Evolutionary conservation across 2,797 vertebrate genomes (phyloP), one percentile per base, ranked within the genome.

Genomic region (Meda fulgida): DNA sequence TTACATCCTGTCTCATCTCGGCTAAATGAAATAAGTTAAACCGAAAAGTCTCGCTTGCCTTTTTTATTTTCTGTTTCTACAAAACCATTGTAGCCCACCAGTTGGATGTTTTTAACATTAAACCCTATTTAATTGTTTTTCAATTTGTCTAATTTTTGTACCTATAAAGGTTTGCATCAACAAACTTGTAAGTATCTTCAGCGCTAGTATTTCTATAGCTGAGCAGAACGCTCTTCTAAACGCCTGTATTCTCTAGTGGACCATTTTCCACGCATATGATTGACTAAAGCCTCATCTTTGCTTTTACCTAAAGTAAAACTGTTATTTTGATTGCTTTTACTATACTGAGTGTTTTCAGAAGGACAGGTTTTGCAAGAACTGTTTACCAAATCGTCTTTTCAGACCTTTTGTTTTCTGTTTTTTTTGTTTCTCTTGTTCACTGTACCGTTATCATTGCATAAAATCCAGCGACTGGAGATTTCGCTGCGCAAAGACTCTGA

Each of bases 311-410:
- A 77, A 84, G 80, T 29, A 46, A 81, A 81, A 60, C 53, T 23
- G 38, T 36, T 65, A 16, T 65, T 38, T 79, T 77, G 31, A 70
- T 63, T 81, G 53, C 73, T 40, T 60, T 73, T 76, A 53, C 55
- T 77, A 29, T 67, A 48, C 60, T 55, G 36, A 63, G 36, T 84
- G 31, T 79, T 80, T 84, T 43, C 7, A 43, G 43, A 81, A 31
- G 51, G 65, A 66, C 71, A 69, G 9, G 70, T 73, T 73, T 79
- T 73, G 40, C 53, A 46, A 76, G 38, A 63, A 71, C 63, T 87
- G 86, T 87, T 87, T 87, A 87, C 86, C 83, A 78, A 78, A 78
- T 71, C 18, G 46, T 77, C 31, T 70, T 84, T 80, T 78, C 55
- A 65, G 26, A 38, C 11, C 23, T 63, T 31, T 51, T 43, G 2